Conservation (phyloP, 2,113 vertebrate species). For the Theropithecus gelada region DNA sequence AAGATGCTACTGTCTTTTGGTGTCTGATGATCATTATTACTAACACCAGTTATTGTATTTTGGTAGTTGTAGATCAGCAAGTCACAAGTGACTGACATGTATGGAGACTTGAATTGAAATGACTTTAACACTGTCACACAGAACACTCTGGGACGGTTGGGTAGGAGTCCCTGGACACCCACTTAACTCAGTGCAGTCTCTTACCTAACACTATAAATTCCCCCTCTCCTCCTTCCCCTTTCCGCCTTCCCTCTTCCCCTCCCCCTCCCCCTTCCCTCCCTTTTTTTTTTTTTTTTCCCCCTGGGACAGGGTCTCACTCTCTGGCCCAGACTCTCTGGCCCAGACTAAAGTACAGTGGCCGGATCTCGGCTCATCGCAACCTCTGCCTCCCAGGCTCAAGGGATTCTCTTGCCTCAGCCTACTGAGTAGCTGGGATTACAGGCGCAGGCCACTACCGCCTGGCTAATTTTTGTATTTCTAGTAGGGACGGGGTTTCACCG, state of each 20-base stretch:
- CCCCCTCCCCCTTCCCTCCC: rapidly evolving
- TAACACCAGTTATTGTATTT: neutral
- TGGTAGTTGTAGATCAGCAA: neutral
- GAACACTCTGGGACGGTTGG: neutral
- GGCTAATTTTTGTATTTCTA: too few species aligned
- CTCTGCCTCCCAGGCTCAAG: too few species aligned
- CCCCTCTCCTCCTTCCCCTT: too few species aligned
- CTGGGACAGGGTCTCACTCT: too few species aligned
- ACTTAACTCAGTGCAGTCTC: neutral
- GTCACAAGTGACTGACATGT: neutral
- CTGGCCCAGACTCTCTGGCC: too few species aligned
- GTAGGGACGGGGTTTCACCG: too few species aligned
- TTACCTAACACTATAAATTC: neutral
- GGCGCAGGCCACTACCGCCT: too few species aligned
- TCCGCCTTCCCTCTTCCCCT: too few species aligned
- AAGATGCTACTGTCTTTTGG: neutral
- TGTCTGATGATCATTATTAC: neutral
- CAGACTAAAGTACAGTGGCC: too few species aligned
- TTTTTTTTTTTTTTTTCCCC: rapidly evolving
- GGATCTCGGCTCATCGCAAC: too few species aligned
- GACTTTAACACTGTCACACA: neutral
- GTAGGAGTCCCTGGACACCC: neutral
- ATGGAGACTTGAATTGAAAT: neutral
- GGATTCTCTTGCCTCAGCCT: too few species aligned
- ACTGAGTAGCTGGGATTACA: too few species aligned